phyloP scores from a whole-genome alignment of 2,797 vertebrate genomes.

The Emydoidea blandingii region DNA sequence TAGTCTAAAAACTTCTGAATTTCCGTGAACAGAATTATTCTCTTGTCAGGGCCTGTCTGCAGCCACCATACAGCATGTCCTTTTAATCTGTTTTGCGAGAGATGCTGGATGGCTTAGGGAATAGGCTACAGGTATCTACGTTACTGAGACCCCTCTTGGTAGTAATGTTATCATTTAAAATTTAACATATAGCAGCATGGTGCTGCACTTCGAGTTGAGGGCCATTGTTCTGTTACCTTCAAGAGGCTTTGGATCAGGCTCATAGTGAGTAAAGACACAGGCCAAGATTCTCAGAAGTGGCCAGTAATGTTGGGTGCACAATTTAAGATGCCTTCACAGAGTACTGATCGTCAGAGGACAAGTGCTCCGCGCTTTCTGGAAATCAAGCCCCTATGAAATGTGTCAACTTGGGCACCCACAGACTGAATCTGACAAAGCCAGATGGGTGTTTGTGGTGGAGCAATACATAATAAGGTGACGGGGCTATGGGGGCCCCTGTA shows the following conservation, averaged over 20 bases:
- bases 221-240: not conserved
- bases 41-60: not conserved
- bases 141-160: not conserved
- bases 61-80: no score
- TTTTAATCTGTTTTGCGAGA: not conserved
- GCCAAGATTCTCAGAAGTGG: not conserved
- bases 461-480: not conserved
- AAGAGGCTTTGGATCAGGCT: fast-evolving
- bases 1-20: not conserved
- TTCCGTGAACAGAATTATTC: not conserved
- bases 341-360: not conserved
- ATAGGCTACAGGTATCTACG: not conserved
- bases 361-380: not conserved
- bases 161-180: fast-evolving
- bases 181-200: fast-evolving
- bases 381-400: not conserved
- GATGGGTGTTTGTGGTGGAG: not conserved
- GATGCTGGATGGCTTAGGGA: not conserved
- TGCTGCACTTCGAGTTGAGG: not conserved
- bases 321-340: not conserved
- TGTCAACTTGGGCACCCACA: not conserved
- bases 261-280: not conserved
- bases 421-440: not conserved
- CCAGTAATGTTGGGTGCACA: not conserved
- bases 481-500: not conserved